Base-by-base conservation (phyloP, 2,113 vertebrate species). In the Pseudorhombus dupliciocellatus region DNA sequence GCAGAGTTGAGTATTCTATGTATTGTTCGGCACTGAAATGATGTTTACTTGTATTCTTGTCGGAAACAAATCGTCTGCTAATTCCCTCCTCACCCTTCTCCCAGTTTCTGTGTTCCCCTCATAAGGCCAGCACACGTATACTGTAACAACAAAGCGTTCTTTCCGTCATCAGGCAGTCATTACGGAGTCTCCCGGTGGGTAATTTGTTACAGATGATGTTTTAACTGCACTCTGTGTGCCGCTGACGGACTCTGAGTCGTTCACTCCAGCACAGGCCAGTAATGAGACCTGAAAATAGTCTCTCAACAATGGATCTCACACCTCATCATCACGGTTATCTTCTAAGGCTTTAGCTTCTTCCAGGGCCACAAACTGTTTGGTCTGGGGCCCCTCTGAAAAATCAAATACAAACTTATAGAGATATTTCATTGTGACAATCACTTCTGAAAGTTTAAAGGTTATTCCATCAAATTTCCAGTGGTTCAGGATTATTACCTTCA, bases 171-270 rank as follows among this genome's bases (percentile, higher is more conserved):
- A 70, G 81, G 70, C 61, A 65, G 62, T 79, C 37, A 84, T 91
- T 84, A 87, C 50, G 53, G 21, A 63, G 70, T 54, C 70, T 82
- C 79, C 79, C 56, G 84, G 12, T 25, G 79, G 44, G 81, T 90
- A 89, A 90, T 89, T 61, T 77, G 73, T 84, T 83, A 55, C 88
- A 91, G 90, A 87, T 87, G 83, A 83, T 81, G 15, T 55, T 73
- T 78, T 71, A 66, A 75, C 73, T 37, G 8, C 7, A 57, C 2
- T 48, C 44, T 79, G 63, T 75, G 66, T 82, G 51, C 60, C 54
- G 12, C 75, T 22, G 25, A 62, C 59, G 1, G 7, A 6, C 56
- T 64, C 71, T 48, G 42, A 25, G 54, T 61, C 37, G 26, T 70
- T 79, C 44, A 70, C 1, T 46, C 79, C 73, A 61, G 59, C 58